Percentiles rank a stretch among this genome's conserved stretches.
Evolutionary conservation across 1,140 invertebrate genomes (phyloP).

Genomic region (Nasonia giraulti): DNA sequence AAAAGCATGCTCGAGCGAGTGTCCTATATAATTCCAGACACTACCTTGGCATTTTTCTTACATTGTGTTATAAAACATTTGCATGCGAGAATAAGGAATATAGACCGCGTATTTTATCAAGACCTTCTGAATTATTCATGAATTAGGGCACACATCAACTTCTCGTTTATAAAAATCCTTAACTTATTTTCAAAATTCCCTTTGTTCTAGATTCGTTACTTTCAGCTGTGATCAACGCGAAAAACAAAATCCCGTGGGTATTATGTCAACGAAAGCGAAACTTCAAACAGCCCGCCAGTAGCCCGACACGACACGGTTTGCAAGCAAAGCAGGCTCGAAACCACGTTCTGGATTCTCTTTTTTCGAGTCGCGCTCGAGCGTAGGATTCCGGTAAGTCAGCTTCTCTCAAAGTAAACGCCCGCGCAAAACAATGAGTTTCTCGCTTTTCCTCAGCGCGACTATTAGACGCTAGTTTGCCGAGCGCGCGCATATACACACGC

Average conservation of each 20-base stretch:
- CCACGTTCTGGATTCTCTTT: not conserved
- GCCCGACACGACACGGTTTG: not conserved
- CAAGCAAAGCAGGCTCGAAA: not conserved
- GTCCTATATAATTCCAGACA: not conserved
- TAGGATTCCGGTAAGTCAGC: not conserved
- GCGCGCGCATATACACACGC: not conserved
- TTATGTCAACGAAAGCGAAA: not conserved
- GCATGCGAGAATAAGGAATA: not conserved
- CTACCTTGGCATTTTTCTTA: not conserved
- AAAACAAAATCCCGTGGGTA: not conserved
- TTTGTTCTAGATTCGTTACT: not conserved
- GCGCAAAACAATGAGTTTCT: slow-evolving; percentile 45
- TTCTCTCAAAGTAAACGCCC: slow-evolving; percentile 15
- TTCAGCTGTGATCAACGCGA: not conserved
- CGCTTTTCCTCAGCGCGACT: not conserved
- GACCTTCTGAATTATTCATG: not conserved
- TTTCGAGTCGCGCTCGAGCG: not conserved
- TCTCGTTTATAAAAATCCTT: not conserved
- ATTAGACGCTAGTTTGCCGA: slow-evolving; percentile 29
- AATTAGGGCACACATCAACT: not conserved
- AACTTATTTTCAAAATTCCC: too few species aligned
- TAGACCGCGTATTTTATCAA: not conserved
- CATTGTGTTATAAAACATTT: not conserved
- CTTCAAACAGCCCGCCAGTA: not conserved
- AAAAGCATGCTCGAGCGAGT: not conserved